These are phyloP conservation scores for Crypturellus tataupa DNA, from an alignment of 2,797 vertebrate species.

Conservation along the genomic window DNA sequence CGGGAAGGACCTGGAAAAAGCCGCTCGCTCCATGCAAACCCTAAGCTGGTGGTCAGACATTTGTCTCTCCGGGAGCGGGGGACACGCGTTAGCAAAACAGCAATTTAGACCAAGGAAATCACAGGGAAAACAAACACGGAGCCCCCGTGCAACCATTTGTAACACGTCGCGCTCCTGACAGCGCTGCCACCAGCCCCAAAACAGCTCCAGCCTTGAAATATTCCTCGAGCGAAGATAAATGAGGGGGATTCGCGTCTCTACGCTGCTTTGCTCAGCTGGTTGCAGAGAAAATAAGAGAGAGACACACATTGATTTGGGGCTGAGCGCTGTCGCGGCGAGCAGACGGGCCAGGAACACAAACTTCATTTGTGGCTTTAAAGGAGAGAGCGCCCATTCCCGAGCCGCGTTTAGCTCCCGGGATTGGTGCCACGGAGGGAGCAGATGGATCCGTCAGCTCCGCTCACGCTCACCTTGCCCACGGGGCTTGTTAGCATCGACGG, in stretches of 20 bases:
- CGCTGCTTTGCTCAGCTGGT: slow-evolving; percentile 65
- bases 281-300: slow-evolving; percentile 55
- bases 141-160: slow-evolving; percentile 15
- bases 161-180: slow-evolving; percentile 25
- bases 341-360: slow-evolving; percentile 19
- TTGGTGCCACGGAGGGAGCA: background rate
- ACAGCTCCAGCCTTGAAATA: slow-evolving; percentile 36
- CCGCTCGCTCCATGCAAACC: background rate
- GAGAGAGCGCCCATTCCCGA: background rate
- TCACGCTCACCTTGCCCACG: slow-evolving; percentile 3
- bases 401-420: slow-evolving; percentile 5
- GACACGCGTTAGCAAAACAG: background rate
- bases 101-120: slow-evolving; percentile 26
- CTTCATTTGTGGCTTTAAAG: slow-evolving; percentile 1
- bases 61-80: background rate
- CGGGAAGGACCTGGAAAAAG: background rate
- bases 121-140: background rate
- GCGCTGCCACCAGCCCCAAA: background rate
- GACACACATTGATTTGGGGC: slow-evolving; percentile 49
- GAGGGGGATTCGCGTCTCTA: slow-evolving; percentile 60
- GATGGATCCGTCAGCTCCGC: slow-evolving; percentile 48
- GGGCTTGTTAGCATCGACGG: slow-evolving; percentile 29
- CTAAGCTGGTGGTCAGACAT: slow-evolving; percentile 30
- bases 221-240: slow-evolving; percentile 58
- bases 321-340: slow-evolving; percentile 24